Base-by-base conservation (phyloP, 2,113 vertebrate species). In the Calyptommatus sinebrachiatus region DNA sequence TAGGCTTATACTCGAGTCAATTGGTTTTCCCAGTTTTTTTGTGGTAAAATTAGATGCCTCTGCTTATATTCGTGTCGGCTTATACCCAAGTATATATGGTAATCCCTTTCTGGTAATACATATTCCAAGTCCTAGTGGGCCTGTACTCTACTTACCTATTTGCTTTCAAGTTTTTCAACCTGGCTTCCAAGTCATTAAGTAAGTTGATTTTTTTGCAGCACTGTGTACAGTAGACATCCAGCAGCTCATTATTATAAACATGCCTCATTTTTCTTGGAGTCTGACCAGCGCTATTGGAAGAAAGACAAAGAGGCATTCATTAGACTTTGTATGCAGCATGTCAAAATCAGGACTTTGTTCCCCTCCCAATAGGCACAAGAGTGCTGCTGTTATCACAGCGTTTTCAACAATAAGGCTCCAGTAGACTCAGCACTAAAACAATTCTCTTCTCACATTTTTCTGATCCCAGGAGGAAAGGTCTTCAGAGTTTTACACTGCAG, bases 181-280 rank as follows among this genome's bases (percentile, higher is more conserved):
- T 95, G 81, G 95, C 97, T 89, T 99, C 98, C 91, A 99, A 91
- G 91, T 99, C 98, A 72, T 97, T 97, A 26, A 99, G 96, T 66
- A 99, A 95, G 89, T 97, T 97, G 94, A 99, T 97, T 90, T 98
- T 99, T 93, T 97, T 99, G 93, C 97, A 98, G 96, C 98, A 99
- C 91, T 99, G 98, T 28, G 97, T 97, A 89, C 98, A 99, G 93
- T 97, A 99, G 69, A 98, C 94, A 53, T 99, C 98, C 92, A 97
- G 93, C 29, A 96, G 85, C 50, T 98, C 97, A 2, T 90, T 94
- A 73, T 92, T 94, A 93, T 96, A 97, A 48, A 94, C 68, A 28
- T 96, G 96, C 73, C 95, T 96, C 93, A 94, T 94, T 92, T 97
- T 98, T 82, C 95, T 94, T 14, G 98, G 98, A 0, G 98, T 99